Evolutionary conservation across 2,888 invertebrate genomes (phyloP).

Genomic region (Leptinotarsa juncta): DNA sequence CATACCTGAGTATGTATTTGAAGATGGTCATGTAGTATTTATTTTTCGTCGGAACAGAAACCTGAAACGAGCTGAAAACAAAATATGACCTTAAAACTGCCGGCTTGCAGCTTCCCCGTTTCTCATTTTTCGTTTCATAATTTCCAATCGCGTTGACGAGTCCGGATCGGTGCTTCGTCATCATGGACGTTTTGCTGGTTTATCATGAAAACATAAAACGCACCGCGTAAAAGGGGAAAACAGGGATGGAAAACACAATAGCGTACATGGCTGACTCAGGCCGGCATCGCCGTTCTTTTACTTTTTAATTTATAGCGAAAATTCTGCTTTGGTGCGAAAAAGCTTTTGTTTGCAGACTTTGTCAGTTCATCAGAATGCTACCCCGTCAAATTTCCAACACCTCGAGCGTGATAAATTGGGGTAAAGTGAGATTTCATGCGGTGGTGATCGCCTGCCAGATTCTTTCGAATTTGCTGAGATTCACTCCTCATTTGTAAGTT

Average conservation of each 20-base stretch:
- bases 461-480: not conserved
- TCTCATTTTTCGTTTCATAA: conserved; percentile 16
- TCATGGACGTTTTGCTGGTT: conserved; percentile 35
- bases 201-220: conserved; percentile 38
- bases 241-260: conserved; percentile 20
- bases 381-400: conserved; percentile 36
- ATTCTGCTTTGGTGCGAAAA: conserved; percentile 35
- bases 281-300: conserved; percentile 14
- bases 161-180: conserved; percentile 35
- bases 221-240: conserved; percentile 14
- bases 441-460: not conserved
- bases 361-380: conserved; percentile 37
- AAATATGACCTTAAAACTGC: too few species aligned
- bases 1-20: too few species aligned
- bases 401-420: conserved; percentile 30
- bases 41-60: too few species aligned
- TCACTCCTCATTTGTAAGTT: not conserved
- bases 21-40: too few species aligned
- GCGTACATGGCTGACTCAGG: conserved; percentile 37
- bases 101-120: too few species aligned
- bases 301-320: conserved; percentile 23
- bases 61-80: too few species aligned
- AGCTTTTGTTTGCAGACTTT: conserved; percentile 34
- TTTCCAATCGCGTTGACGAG: conserved; percentile 34
- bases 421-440: conserved; percentile 15